phyloP scores from a whole-genome alignment of 2,797 vertebrate genomes.

The Loris lydekkerianus region DNA sequence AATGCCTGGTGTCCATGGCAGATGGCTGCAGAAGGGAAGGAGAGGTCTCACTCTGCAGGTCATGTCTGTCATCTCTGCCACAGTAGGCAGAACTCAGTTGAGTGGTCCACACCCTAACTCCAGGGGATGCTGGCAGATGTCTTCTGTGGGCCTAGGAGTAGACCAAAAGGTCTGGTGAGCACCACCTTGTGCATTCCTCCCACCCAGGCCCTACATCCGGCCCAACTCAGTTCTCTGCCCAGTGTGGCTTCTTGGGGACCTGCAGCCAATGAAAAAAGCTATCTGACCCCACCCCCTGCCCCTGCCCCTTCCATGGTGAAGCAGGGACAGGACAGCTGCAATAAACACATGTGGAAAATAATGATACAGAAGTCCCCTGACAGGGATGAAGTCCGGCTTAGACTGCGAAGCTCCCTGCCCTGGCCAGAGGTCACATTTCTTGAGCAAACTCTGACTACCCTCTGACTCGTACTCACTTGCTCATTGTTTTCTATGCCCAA shows the following conservation, averaged over 20 bases:
- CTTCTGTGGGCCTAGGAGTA: background rate
- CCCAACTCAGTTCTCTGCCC: background rate
- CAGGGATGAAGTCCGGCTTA: background rate
- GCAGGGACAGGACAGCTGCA: too few relatives aligned
- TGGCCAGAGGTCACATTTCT: background rate
- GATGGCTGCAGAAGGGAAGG: background rate
- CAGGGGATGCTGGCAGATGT: background rate
- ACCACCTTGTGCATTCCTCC: rapidly evolving
- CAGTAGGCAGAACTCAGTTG: background rate
- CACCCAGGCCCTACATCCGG: background rate
- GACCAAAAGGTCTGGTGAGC: background rate
- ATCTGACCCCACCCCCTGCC: rapidly evolving
- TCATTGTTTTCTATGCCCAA: rapidly evolving
- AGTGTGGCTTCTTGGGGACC: background rate
- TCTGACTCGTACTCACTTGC: background rate
- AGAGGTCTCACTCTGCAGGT: background rate
- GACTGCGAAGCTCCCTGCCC: rapidly evolving
- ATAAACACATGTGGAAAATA: too few relatives aligned
- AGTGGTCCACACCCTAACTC: rapidly evolving
- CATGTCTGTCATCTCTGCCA: background rate
- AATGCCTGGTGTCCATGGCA: rapidly evolving
- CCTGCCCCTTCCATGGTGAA: background rate
- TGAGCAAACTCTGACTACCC: background rate
- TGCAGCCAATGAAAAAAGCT: background rate
- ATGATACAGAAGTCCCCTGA: background rate